These are phyloP conservation scores for Athene noctua DNA, from an alignment of 2,113 vertebrate species.

Conservation along the genomic window DNA sequence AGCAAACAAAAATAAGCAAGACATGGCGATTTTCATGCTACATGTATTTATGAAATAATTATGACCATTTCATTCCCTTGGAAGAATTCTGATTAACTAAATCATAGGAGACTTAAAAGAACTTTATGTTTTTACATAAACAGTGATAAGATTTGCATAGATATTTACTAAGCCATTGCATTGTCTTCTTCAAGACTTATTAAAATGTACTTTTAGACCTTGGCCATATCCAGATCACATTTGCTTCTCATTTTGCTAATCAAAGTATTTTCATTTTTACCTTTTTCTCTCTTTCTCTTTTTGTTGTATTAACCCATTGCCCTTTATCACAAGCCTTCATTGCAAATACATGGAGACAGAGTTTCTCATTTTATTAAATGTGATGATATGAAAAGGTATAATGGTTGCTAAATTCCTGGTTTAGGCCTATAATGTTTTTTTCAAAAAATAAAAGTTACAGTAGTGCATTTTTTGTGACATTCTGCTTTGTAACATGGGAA, in stretches of 20 bases:
- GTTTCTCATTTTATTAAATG: not conserved
- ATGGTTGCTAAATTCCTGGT: not conserved
- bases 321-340: not conserved
- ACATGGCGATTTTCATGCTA: not conserved
- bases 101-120: not conserved
- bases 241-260: not conserved
- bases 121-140: not conserved
- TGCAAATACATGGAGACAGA: not conserved
- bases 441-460: not conserved
- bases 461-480: not conserved
- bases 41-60: not conserved
- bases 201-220: not conserved
- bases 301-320: not conserved
- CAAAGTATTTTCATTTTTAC: not conserved
- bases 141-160: not conserved
- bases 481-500: not conserved
- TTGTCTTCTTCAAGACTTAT: not conserved
- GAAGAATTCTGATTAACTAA: constrained; percentile 1
- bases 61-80: not conserved
- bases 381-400: not conserved
- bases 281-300: not conserved
- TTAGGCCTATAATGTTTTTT: not conserved
- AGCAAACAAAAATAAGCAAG: not conserved
- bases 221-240: not conserved
- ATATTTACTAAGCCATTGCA: not conserved